Conservation (phyloP, 2,888 invertebrate species). For the Caenorhabditis sp. region DNA sequence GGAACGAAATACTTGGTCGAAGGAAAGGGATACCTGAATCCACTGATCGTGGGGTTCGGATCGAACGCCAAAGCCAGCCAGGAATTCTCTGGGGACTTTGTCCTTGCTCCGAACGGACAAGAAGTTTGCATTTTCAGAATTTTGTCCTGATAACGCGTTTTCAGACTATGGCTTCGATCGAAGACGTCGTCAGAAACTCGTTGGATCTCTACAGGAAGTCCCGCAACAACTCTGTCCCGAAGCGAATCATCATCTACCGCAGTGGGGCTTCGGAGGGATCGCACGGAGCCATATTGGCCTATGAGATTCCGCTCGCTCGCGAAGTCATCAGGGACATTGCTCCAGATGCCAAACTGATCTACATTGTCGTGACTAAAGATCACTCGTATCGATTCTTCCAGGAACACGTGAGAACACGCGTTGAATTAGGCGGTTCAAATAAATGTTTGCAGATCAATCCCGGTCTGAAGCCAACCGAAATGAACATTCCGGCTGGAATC, state of each 20-base stretch:
- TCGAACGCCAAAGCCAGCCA: slow-evolving; percentile 59
- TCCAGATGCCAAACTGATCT: slow-evolving; percentile 54
- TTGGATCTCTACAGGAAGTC: background rate
- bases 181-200: slow-evolving; percentile 15
- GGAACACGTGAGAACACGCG: slow-evolving; percentile 18
- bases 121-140: slow-evolving; percentile 9
- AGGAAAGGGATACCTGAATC: background rate
- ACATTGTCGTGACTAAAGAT: slow-evolving; percentile 70
- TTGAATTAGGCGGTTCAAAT: too few relatives aligned
- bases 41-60: slow-evolving; percentile 31
- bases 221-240: slow-evolving; percentile 13
- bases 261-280: slow-evolving; percentile 68
- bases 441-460: background rate
- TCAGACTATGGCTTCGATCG: slow-evolving; percentile 17
- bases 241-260: slow-evolving; percentile 65
- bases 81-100: slow-evolving; percentile 68
- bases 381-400: slow-evolving; percentile 67
- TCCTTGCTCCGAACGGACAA: slow-evolving; percentile 6
- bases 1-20: background rate
- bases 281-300: slow-evolving; percentile 58
- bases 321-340: slow-evolving; percentile 40
- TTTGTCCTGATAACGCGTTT: background rate
- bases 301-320: slow-evolving; percentile 70
- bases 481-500: slow-evolving; percentile 72
- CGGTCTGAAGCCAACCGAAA: slow-evolving; percentile 44